Conservation (phyloP, 1,140 invertebrate species). For the Tetraneura akinire region DNA sequence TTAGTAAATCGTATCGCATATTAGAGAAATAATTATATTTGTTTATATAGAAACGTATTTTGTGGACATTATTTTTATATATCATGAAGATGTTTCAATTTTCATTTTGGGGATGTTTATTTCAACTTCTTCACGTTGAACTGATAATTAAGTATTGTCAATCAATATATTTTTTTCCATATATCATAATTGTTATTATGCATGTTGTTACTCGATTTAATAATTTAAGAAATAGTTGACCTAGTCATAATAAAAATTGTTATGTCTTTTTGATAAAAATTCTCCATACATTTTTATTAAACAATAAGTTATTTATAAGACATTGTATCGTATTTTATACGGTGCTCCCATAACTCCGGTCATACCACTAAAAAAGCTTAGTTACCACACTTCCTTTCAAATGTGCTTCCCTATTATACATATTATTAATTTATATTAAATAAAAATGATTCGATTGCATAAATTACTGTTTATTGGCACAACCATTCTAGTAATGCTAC, state of each 20-base stretch:
- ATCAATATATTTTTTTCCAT: constrained; percentile 50
- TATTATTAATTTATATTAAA: no score
- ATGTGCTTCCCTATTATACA: no score
- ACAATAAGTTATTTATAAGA: constrained; percentile 20
- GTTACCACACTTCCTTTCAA: no score
- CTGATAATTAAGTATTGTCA: constrained; percentile 36
- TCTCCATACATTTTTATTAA: constrained; percentile 24
- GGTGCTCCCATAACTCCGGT: no score
- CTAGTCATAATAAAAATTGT: constrained; percentile 10
- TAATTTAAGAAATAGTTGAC: constrained; percentile 28
- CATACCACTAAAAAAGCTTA: no score
- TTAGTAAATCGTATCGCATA: background rate
- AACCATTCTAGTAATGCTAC: no score
- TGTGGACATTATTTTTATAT: constrained; percentile 41
- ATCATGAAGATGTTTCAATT: constrained; percentile 51
- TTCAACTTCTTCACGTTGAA: constrained; percentile 38
- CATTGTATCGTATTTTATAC: no score
- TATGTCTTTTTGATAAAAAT: constrained; percentile 35
- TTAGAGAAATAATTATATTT: background rate
- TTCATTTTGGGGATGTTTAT: constrained; percentile 49
- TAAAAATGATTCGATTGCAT: no score
- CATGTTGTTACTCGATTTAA: constrained; percentile 14
- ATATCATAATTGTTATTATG: constrained; percentile 34
- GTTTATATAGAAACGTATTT: constrained; percentile 51
- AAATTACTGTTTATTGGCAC: no score